These are phyloP conservation scores for Pituophis catenifer DNA, from an alignment of 2,113 vertebrate genomes.

Conservation along the genomic window DNA sequence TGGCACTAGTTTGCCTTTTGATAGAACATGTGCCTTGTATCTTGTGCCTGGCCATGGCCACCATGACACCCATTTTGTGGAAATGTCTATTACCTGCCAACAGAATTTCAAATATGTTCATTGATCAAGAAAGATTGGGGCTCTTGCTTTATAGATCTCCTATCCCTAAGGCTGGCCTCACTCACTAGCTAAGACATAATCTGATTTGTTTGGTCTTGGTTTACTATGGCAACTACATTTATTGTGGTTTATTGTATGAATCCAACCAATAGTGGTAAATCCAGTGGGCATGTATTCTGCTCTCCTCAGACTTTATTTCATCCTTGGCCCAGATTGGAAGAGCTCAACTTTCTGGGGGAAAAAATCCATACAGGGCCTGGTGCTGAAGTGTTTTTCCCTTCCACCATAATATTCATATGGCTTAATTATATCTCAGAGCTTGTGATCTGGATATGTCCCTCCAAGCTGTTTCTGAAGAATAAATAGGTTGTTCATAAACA, in stretches of 20 bases:
- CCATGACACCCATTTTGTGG: neutral
- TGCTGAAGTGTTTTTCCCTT: neutral
- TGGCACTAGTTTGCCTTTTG: neutral
- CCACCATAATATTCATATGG: neutral
- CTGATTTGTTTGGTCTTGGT: neutral
- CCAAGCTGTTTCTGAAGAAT: constrained; percentile 45
- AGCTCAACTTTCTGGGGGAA: neutral
- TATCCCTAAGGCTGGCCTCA: neutral
- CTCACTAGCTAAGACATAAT: neutral
- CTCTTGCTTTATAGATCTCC: neutral
- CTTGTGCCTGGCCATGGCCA: neutral
- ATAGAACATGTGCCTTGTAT: neutral
- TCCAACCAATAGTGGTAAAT: neutral
- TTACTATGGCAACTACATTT: neutral
- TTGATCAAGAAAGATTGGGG: neutral
- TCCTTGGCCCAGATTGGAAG: neutral
- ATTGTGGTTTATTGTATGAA: neutral
- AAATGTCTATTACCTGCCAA: neutral
- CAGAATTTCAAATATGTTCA: neutral
- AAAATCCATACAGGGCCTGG: neutral
- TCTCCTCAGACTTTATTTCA: neutral
- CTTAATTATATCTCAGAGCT: neutral
- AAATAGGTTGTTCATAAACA: constrained; percentile 52
- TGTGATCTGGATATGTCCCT: constrained; percentile 49
- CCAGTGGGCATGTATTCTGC: neutral